Percentiles rank a stretch among this genome's conserved stretches.
These are phyloP conservation scores for Prunella fulvescens DNA, from an alignment of 2,113 vertebrate species.

Conservation along the genomic window DNA sequence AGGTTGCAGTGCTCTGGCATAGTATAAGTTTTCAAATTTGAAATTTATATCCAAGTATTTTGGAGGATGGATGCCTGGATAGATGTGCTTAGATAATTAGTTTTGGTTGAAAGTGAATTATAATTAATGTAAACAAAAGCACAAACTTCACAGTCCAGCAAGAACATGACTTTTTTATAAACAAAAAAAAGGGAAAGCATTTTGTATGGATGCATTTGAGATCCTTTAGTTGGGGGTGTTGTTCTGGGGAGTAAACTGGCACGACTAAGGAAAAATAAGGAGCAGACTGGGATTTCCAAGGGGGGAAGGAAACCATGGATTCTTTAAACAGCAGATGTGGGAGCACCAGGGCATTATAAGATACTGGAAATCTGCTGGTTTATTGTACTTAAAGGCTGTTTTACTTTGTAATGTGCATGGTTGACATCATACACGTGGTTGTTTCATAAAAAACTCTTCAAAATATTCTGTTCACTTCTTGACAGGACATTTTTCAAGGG, in stretches of 20 bases:
- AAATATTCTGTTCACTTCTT: accelerated
- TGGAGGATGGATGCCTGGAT: neutral
- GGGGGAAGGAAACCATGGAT: neutral
- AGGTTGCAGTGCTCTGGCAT: neutral
- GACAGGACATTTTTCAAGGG: neutral
- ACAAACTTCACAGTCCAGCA: neutral
- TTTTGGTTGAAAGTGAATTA: neutral
- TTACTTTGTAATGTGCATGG: accelerated
- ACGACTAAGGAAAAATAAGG: neutral
- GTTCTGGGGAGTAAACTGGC: neutral
- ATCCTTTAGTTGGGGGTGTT: neutral
- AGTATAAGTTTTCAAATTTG: neutral
- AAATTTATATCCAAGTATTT: neutral
- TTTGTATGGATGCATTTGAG: neutral
- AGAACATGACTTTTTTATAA: neutral
- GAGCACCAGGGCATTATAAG: neutral
- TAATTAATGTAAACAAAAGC: neutral
- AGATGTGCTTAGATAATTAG: neutral
- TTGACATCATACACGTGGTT: neutral
- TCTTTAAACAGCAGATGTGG: neutral
- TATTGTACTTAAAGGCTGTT: neutral
- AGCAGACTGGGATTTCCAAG: neutral
- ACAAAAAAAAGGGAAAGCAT: neutral
- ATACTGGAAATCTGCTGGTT: neutral
- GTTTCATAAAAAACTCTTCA: neutral